Base-by-base conservation (phyloP, 2,888 invertebrate genomes). In the Dryobota labecula region DNA sequence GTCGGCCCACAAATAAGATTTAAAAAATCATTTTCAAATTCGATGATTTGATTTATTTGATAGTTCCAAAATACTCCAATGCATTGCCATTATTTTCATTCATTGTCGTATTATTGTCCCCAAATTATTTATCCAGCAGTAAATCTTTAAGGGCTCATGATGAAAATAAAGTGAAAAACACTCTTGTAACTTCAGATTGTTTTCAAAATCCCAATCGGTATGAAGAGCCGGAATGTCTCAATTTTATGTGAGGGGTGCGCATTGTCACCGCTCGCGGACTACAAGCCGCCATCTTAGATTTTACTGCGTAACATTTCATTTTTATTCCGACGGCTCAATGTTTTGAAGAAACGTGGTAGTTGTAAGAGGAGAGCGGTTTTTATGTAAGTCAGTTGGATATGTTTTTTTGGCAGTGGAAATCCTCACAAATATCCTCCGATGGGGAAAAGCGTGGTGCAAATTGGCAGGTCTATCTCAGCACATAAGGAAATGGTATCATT, bases 231-330 rank as follows among this genome's bases (percentile, higher is more conserved):
- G 75, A 86, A 84, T 81, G 71, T 73, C 84, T 80, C 71, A 78
- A 84, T 79, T 84, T 70, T 76, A 75, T 74, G 76, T 72, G 65
- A 67, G 51, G 62, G 71, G 72, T 76, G 72, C 69, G 57, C 80
- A 82, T 82, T 82, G 86, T 84, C 84, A 84, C 70, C 63, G 81
- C 80, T 80, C 80, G 75, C 82, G 86, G 87, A 88, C 91, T 89
- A 88, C 89, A 85, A 73, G 80, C 77, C 81, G 83, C 85, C 87
- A 87, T 90, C 89, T 89, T 89, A 91, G 89, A 90, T 91, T 92
- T 93, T 92, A 93, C 91, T 88, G 89, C 90, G 90, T 88, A 87
- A 90, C 91, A 91, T 92, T 92, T 92, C 91, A 93, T 93, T 94
- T 94, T 93, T 93, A 93, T 93, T 91, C 88, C 82, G 81, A 76